Evolutionary conservation across 2,888 invertebrate species (phyloP).

Genomic region (Dryadula phaetusa): DNA sequence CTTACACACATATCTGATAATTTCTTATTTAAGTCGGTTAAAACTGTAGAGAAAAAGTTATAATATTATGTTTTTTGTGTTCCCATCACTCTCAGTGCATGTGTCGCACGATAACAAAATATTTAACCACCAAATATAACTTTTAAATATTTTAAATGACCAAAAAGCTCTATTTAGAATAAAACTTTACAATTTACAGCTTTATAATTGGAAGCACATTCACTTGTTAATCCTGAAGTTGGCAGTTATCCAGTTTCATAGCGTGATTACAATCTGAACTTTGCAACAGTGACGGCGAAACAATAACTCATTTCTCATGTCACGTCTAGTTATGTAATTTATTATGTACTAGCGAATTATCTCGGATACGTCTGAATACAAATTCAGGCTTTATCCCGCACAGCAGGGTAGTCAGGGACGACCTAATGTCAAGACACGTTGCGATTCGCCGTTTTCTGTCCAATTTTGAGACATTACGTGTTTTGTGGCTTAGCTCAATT

Average conservation of each 20-base stretch:
- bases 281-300: slow-evolving; percentile 1
- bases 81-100: too few relatives aligned
- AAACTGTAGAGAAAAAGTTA: too few relatives aligned
- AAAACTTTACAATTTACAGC: background rate
- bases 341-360: slow-evolving; percentile 6
- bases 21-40: too few relatives aligned
- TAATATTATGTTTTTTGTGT: too few relatives aligned
- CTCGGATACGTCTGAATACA: background rate
- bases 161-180: background rate
- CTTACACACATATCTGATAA: too few relatives aligned
- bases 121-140: too few relatives aligned
- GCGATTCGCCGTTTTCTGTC: too few relatives aligned
- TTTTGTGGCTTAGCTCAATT: too few relatives aligned
- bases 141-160: too few relatives aligned
- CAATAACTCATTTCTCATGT: slow-evolving; percentile 13
- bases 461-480: too few relatives aligned
- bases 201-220: slow-evolving; percentile 10
- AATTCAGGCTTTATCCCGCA: background rate
- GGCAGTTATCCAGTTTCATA: slow-evolving; percentile 20
- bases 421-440: too few relatives aligned
- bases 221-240: slow-evolving; percentile 12
- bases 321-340: slow-evolving; percentile 11
- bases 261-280: slow-evolving; percentile 13
- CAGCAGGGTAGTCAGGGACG: background rate
- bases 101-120: too few relatives aligned